Evolutionary conservation across 2,797 vertebrate species (phyloP).

Genomic region (Pseudocheirus occidentalis): DNA sequence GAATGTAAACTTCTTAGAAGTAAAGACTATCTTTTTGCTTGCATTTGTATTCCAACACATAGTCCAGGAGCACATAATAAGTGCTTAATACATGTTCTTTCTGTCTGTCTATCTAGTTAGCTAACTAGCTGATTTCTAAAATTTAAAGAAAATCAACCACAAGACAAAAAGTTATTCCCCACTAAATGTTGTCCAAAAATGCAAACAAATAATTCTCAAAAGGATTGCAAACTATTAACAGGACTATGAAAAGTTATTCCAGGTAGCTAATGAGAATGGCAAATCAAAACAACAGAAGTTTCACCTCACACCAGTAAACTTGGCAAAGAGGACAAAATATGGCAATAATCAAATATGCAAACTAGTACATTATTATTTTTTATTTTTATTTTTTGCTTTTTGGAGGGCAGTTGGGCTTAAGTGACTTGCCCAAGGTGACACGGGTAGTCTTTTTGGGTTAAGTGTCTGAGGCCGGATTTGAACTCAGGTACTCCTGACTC

Average conservation of each 20-base stretch:
- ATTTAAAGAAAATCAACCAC: not conserved
- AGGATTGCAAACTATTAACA: not conserved
- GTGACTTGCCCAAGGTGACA: no score
- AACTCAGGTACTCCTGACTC: no score
- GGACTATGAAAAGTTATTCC: not conserved
- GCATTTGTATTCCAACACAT: not conserved
- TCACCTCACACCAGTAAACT: not conserved
- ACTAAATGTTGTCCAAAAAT: not conserved
- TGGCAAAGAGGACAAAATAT: not conserved
- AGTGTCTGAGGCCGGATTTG: no score
- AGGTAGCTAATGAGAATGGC: not conserved
- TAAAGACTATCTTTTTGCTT: not conserved
- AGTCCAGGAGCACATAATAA: not conserved
- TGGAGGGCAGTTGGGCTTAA: no score
- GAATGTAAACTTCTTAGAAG: not conserved
- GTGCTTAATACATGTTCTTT: not conserved
- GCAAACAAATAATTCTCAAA: not conserved
- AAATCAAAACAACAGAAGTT: not conserved
- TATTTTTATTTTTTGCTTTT: no score
- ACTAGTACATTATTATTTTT: not conserved
- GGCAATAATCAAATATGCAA: not conserved
- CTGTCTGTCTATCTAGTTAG: not conserved
- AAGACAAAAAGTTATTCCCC: not conserved
- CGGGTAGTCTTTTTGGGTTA: no score
- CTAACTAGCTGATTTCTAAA: not conserved